Conservation (phyloP, 1,140 invertebrate species). For the Euwallacea similis region DNA sequence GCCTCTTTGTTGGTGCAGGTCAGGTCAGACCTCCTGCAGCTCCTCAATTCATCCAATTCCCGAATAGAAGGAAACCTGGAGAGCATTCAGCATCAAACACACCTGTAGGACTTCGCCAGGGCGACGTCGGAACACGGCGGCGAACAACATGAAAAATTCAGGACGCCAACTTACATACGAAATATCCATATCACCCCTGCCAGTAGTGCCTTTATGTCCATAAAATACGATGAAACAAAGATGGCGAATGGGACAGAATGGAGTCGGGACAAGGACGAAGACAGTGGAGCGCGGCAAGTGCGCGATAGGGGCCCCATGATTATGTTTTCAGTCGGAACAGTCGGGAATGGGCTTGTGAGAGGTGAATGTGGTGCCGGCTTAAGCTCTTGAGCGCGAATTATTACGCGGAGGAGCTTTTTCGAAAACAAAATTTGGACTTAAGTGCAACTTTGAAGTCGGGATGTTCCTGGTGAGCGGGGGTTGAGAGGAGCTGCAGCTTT, state of each 20-base stretch:
- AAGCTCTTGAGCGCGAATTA: conserved; percentile 1
- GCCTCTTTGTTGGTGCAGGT: no score
- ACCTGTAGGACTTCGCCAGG: conserved; percentile 15
- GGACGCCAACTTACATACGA: conserved; percentile 34
- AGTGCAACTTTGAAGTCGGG: no score
- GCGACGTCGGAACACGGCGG: neutral
- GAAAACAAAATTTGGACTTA: no score
- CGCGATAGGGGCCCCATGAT: conserved; percentile 14
- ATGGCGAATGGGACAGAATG: neutral
- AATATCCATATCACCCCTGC: conserved; percentile 35
- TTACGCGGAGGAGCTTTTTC: neutral
- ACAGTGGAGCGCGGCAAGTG: conserved; percentile 15
- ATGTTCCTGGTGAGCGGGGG: no score
- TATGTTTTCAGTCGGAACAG: conserved; percentile 25
- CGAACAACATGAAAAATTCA: conserved; percentile 35
- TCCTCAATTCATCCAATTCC: no score
- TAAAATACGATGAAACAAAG: neutral
- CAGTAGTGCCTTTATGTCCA: conserved; percentile 13
- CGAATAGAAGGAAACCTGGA: no score
- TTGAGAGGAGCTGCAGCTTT: no score
- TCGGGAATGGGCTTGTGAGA: conserved; percentile 2
- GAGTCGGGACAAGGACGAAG: neutral
- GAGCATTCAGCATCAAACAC: neutral
- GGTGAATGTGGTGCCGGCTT: neutral
- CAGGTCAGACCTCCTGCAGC: no score